A percentile compares a stretch with the other conserved stretches of the same genome.
Evolutionary conservation across 2,888 invertebrate genomes (phyloP).

Genomic region (Acholoe squamosa): DNA sequence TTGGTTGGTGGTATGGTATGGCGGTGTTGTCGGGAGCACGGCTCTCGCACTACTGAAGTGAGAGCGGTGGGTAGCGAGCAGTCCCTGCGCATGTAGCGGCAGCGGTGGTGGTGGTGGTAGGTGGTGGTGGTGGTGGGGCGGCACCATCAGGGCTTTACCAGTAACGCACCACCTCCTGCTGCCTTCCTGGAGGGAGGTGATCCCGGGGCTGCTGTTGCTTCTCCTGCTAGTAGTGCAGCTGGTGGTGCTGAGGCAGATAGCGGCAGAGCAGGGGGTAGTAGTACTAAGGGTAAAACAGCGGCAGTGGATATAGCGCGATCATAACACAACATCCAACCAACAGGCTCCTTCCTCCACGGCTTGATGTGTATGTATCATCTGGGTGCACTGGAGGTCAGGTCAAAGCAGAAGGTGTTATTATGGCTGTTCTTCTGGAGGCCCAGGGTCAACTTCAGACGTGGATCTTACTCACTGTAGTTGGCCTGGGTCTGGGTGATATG

Average conservation of each 20-base stretch:
- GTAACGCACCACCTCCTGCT: constrained; percentile 5
- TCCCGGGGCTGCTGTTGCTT: neutral
- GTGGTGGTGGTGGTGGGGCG: neutral
- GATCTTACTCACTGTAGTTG: no score
- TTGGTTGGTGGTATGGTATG: no score
- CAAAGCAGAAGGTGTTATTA: no score
- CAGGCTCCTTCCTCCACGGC: no score
- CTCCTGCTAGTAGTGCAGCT: neutral
- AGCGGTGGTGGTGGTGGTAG: neutral
- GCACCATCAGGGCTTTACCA: neutral
- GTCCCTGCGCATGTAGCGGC: no score
- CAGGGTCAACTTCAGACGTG: no score
- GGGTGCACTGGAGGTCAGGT: no score
- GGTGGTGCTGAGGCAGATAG: neutral
- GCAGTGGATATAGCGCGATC: constrained; percentile 15
- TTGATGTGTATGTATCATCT: no score
- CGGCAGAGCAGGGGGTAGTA: neutral
- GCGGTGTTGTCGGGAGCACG: no score
- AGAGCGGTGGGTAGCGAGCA: neutral
- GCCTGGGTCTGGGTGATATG: no score
- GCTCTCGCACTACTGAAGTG: no score
- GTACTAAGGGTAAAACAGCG: neutral
- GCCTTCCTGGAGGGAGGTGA: neutral
- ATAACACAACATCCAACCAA: constrained; percentile 10
- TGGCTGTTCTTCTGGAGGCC: no score